Percentiles rank a stretch among this genome's conserved stretches.
These are phyloP conservation scores for Neopelma chrysocephalum DNA, from an alignment of 2,797 vertebrate genomes.

Conservation along the genomic window DNA sequence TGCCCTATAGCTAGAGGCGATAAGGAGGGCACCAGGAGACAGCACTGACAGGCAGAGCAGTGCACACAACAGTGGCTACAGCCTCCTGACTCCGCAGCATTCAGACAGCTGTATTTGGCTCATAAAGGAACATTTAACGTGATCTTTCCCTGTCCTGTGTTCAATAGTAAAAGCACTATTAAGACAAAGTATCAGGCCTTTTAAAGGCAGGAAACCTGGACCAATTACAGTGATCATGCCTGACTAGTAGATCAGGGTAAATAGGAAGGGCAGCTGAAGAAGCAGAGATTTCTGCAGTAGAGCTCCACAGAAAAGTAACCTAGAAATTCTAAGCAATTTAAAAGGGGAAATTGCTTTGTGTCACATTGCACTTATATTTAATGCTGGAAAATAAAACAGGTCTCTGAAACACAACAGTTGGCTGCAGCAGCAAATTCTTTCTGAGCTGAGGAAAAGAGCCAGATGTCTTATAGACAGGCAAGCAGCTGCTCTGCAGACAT, in stretches of 20 bases:
- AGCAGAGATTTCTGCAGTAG: background rate
- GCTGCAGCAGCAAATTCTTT: background rate
- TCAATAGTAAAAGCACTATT: background rate
- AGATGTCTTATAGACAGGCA: conserved; percentile 34
- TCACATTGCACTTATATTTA: conserved; percentile 2
- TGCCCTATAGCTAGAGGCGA: background rate
- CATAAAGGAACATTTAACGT: background rate
- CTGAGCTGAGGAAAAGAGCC: conserved; percentile 2
- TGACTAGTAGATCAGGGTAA: background rate
- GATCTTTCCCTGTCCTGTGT: background rate
- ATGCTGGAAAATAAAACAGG: conserved; percentile 28
- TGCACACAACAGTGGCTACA: fast-evolving
- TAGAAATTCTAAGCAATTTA: background rate
- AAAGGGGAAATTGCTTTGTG: background rate
- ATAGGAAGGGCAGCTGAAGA: background rate
- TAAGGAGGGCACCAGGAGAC: background rate
- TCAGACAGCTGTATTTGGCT: background rate
- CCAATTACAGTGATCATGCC: background rate
- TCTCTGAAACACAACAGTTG: conserved; percentile 27
- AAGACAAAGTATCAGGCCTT: background rate
- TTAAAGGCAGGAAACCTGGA: background rate
- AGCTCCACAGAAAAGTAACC: background rate
- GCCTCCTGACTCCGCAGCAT: background rate
- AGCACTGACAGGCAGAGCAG: background rate
- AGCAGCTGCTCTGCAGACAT: conserved; percentile 47